Evolutionary conservation across 2,113 vertebrate genomes (phyloP), one percentile per base, ranked within the genome.

Genomic region (Cololabis saira): DNA sequence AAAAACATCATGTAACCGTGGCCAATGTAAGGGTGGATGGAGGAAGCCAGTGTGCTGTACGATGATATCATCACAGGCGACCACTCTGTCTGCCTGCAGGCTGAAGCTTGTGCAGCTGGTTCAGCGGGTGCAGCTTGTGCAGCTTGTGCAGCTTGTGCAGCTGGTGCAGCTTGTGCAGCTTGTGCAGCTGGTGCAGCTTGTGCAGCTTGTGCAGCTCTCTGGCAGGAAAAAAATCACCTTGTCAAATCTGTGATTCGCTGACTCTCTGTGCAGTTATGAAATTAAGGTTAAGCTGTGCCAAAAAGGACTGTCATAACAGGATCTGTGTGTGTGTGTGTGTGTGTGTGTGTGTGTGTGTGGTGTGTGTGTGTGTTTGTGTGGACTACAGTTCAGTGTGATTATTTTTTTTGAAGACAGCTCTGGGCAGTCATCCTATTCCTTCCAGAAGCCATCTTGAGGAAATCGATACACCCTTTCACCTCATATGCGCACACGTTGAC

Each of bases 231-330:
- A 78, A 67, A 68, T 62, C 54, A 37, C 61, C 72, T 72, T 67
- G 71, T 87, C 76, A 79, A 63, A 75, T 54, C n/a, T 4, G n/a
- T 33, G 21, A 61, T 59, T 80, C 7, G 16, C 72, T 70, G 69
- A 74, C 43, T 61, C 65, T 53, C 66, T 59, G 71, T 71, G 52
- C 77, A 79, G 69, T 86, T 70, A 78, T 50, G 75, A 81, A 84
- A 86, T 86, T 86, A 86, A 82, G 79, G 85, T 86, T 86, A 83
- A 86, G 61, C 75, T 81, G 74, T 76, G 79, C 80, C 82, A 84
- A 74, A 87, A 83, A 80, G 21, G 48, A 73, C 81, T 83, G 81
- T 86, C 85, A 78, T 74, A 87, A 75, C 84, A 81, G 67, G 65
- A 80, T 87, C 71, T 59, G 63, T 42, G 63, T 53, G 24, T 63